These are phyloP conservation scores for Drosophila rhopaloa DNA, from an alignment of 1,140 invertebrate species.

Conservation along the genomic window DNA sequence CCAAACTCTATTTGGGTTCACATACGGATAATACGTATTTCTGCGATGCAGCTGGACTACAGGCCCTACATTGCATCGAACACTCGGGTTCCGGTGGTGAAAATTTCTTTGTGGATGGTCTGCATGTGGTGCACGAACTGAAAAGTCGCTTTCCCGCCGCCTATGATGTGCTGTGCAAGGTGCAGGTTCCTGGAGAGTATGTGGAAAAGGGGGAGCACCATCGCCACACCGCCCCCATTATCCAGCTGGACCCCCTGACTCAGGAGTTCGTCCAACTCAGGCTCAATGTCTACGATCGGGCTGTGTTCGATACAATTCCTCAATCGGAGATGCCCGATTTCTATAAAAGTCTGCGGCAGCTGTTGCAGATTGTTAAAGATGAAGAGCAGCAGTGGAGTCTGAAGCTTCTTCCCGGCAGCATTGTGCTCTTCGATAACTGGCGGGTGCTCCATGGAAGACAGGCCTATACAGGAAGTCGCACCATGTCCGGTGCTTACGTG, in stretches of 20 bases:
- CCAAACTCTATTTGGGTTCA: slow-evolving; percentile 85
- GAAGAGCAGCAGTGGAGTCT: slow-evolving; percentile 86
- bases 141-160: slow-evolving; percentile 85
- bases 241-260: slow-evolving; percentile 85
- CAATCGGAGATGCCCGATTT: slow-evolving; percentile 86
- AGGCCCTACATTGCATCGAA: slow-evolving; percentile 89
- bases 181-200: slow-evolving; percentile 88
- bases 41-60: slow-evolving; percentile 89
- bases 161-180: slow-evolving; percentile 86
- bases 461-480: slow-evolving; percentile 87
- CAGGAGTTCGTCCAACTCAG: slow-evolving; percentile 86
- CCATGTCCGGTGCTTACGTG: slow-evolving; percentile 87
- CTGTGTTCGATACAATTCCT: slow-evolving; percentile 86
- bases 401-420: slow-evolving; percentile 87
- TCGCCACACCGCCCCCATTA: slow-evolving; percentile 85
- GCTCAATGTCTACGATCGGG: slow-evolving; percentile 90
- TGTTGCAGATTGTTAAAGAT: slow-evolving; percentile 86
- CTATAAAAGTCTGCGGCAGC: slow-evolving; percentile 87
- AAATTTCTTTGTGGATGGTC: slow-evolving; percentile 89
- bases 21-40: slow-evolving; percentile 91
- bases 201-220: slow-evolving; percentile 87
- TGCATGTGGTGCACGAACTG: slow-evolving; percentile 87
- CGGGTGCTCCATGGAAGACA: slow-evolving; percentile 89
- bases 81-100: slow-evolving; percentile 88
- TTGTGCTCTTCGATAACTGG: slow-evolving; percentile 91